A percentile compares a stretch with the other conserved stretches of the same genome.
Conservation (phyloP, 2,888 invertebrate species). For the Amphimallon solstitiale region DNA sequence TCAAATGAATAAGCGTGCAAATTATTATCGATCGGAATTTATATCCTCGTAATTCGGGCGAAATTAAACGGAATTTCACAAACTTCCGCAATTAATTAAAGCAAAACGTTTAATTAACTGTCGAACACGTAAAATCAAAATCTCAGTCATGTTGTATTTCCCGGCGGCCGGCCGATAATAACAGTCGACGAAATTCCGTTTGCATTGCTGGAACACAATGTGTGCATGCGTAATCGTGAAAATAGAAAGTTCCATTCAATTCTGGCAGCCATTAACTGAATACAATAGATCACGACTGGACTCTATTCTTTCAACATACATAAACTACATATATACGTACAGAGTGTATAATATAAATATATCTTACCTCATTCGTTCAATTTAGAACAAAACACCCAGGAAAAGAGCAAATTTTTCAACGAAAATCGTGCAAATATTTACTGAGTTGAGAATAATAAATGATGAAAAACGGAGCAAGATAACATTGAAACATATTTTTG, state of each 20-base stretch:
- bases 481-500: too few species aligned
- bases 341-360: too few species aligned
- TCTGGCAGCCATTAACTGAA: constrained; percentile 12
- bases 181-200: constrained; percentile 17
- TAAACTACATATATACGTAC: too few species aligned
- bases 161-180: not conserved
- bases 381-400: too few species aligned
- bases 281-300: constrained; percentile 18
- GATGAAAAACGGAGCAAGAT: too few species aligned
- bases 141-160: not conserved
- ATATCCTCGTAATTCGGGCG: not conserved
- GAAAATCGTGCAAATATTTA: too few species aligned
- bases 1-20: not conserved
- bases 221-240: constrained; percentile 14
- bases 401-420: too few species aligned
- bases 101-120: constrained; percentile 27
- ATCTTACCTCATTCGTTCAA: too few species aligned
- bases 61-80: not conserved
- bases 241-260: constrained; percentile 30
- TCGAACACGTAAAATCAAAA: constrained; percentile 22
- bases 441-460: too few species aligned
- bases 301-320: not conserved
- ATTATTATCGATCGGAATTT: constrained; percentile 2
- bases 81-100: constrained; percentile 30
- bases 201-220: constrained; percentile 4